These are phyloP conservation scores for Zygogramma bicolorata DNA, from an alignment of 2,888 invertebrate genomes.

Conservation along the genomic window DNA sequence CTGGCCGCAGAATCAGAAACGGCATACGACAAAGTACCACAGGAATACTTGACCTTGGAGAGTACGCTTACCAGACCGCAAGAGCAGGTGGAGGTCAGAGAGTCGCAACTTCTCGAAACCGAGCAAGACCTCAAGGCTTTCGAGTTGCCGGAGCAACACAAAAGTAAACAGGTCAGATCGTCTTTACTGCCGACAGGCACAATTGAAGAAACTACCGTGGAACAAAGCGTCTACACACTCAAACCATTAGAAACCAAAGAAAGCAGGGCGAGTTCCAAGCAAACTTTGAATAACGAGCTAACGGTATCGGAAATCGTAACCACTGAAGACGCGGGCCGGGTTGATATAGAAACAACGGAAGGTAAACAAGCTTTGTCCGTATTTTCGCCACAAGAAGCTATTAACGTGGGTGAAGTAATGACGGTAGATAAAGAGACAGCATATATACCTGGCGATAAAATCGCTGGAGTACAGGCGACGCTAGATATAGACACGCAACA, in stretches of 20 bases:
- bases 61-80: constrained; percentile 70
- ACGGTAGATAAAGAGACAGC: constrained; percentile 68
- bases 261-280: constrained; percentile 64
- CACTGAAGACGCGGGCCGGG: constrained; percentile 67
- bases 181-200: constrained; percentile 70
- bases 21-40: constrained; percentile 61
- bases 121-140: constrained; percentile 71
- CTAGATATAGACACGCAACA: constrained; percentile 67
- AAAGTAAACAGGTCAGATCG: constrained; percentile 67
- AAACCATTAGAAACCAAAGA: constrained; percentile 52
- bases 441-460: constrained; percentile 61
- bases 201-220: constrained; percentile 66
- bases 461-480: constrained; percentile 65
- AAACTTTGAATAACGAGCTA: constrained; percentile 67
- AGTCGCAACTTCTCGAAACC: constrained; percentile 75
- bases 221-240: constrained; percentile 61
- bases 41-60: constrained; percentile 63
- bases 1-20: constrained; percentile 77
- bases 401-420: constrained; percentile 68
- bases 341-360: constrained; percentile 28
- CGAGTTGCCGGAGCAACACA: constrained; percentile 70
- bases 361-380: constrained; percentile 62
- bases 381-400: constrained; percentile 65
- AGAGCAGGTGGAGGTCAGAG: constrained; percentile 72
- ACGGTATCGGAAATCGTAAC: constrained; percentile 67